Percentiles rank a stretch among this genome's conserved stretches.
Evolutionary conservation across 2,797 vertebrate species (phyloP).

Genomic region (Premnoplex brunnescens): DNA sequence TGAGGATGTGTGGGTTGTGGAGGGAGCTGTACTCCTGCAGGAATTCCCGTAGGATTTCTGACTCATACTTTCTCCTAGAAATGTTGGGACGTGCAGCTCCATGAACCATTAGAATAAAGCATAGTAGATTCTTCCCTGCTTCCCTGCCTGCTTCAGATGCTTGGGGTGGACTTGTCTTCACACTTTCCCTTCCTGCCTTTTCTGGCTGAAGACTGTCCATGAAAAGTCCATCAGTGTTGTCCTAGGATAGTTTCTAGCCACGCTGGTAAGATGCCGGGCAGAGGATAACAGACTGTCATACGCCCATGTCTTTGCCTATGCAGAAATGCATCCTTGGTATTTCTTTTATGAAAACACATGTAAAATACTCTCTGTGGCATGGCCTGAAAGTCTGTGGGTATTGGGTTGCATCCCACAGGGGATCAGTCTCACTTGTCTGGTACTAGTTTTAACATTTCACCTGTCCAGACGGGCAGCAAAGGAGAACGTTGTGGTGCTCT

Average conservation of each 20-base stretch:
- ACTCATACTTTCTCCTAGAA: constrained; percentile 66
- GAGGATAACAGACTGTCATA: neutral
- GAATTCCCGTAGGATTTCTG: constrained; percentile 65
- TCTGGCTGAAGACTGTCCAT: neutral
- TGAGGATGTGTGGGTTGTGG: constrained; percentile 57
- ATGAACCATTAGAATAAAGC: neutral
- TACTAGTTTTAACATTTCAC: neutral
- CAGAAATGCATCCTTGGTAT: neutral
- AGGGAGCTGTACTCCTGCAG: constrained; percentile 54
- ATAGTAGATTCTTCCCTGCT: neutral
- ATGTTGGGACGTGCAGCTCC: constrained; percentile 29
- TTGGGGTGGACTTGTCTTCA: neutral
- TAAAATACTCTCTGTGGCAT: fast-evolving
- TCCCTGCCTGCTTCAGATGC: neutral
- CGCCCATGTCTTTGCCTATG: neutral
- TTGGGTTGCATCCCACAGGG: neutral
- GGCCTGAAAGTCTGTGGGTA: neutral
- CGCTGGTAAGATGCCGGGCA: neutral
- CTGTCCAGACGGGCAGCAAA: neutral
- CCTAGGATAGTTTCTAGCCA: neutral
- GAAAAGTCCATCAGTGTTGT: neutral
- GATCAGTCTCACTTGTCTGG: neutral
- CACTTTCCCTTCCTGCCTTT: neutral
- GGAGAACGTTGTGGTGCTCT: neutral
- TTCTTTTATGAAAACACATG: neutral